These are phyloP conservation scores for Nicator chloris DNA, from an alignment of 2,113 vertebrate species.

Conservation along the genomic window DNA sequence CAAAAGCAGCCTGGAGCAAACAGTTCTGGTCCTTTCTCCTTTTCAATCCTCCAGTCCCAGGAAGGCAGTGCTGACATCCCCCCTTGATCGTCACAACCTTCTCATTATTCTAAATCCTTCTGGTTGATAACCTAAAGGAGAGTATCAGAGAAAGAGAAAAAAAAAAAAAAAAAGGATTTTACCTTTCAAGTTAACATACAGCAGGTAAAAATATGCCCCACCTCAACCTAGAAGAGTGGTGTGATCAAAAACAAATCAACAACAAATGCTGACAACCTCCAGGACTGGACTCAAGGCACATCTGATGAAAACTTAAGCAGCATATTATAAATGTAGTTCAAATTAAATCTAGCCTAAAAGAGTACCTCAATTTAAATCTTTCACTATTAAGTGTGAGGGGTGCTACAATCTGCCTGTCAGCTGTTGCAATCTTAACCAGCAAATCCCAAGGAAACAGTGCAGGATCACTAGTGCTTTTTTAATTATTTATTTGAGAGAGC, in stretches of 20 bases:
- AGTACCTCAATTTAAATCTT: neutral
- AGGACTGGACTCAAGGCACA: neutral
- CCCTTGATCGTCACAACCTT: neutral
- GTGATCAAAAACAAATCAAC: neutral
- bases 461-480: neutral
- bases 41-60: neutral
- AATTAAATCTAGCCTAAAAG: neutral
- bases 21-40: neutral
- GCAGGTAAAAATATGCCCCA: neutral
- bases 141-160: neutral
- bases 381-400: neutral
- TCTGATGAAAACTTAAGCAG: neutral
- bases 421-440: neutral
- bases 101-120: slow-evolving; percentile 16
- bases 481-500: neutral
- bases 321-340: neutral
- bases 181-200: neutral
- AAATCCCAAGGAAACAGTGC: neutral
- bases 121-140: slow-evolving; percentile 26
- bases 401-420: neutral
- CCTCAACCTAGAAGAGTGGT: neutral
- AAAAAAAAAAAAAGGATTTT: neutral
- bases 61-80: slow-evolving; percentile 33
- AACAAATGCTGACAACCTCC: neutral
- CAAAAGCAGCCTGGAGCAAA: neutral